Evolutionary conservation across 2,113 vertebrate species (phyloP), one percentile per base, ranked within the genome.

Genomic region (Hemichromis elongatus): DNA sequence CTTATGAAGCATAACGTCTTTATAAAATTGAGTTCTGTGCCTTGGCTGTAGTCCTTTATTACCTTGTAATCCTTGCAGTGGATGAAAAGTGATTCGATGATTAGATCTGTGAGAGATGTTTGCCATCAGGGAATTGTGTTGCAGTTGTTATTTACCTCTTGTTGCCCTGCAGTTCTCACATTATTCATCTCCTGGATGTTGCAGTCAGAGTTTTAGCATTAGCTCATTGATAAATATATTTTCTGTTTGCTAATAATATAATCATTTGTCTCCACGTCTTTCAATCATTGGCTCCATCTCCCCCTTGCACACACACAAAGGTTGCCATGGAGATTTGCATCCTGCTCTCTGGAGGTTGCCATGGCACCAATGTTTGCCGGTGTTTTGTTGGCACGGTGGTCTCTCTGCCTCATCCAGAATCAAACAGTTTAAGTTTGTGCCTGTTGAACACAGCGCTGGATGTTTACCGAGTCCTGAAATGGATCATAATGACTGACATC

Each of bases 351-450:
- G 21, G 79, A 18, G 88, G 94, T 95, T 94, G 85, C 90, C 92
- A 92, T 94, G 91, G 89, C 77, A 28, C 56, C 91, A 70, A 63
- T 90, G 87, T 90, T 93, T 84, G 89, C 87, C 7, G 16, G 81
- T 88, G 86, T 90, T 90, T 86, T 87, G 83, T 87, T 89, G 85
- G 78, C 45, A 13, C 12, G 2, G 82, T 33, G 85, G 50, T 80
- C 13, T 19, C 18, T 83, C 63, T 55, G 52, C 63, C 61, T 80
- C 85, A 2, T 26, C 24, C 80, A 12, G 81, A 24, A 73, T 45
- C 7, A 21, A 70, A 0, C 16, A 12, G 28, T 77, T 79, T n/a
- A 75, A 75, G 37, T 61, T 57, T 56, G 63, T 8, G 42, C 2
- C 52, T 78, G 83, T 53, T 54, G 45, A 82, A 77, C 4, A 47